phyloP scores from a whole-genome alignment of 2,113 vertebrate genomes.

The Cyanocitta stelleri region DNA sequence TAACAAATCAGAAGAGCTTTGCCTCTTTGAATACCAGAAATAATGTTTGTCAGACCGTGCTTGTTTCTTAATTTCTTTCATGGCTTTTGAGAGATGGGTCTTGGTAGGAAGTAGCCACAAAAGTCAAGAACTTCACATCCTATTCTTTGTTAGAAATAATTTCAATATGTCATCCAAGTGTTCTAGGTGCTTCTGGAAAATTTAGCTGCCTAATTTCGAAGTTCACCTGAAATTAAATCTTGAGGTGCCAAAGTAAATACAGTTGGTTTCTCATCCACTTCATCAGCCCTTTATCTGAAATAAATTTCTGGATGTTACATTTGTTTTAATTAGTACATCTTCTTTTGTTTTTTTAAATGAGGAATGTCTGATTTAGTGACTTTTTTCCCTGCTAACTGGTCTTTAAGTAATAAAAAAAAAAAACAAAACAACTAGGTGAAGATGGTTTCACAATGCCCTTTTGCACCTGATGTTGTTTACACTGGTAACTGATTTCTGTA shows the following conservation, averaged over 20 bases:
- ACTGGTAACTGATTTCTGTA: background rate
- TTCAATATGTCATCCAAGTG: background rate
- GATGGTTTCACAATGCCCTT: background rate
- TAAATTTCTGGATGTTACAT: background rate
- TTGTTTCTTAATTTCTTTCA: background rate
- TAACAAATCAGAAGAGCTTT: background rate
- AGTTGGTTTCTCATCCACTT: background rate
- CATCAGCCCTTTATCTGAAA: background rate
- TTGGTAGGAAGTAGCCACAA: background rate
- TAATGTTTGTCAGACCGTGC: background rate
- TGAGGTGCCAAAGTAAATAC: background rate
- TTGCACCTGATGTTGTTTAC: background rate
- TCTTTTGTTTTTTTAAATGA: background rate
- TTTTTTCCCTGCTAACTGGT: background rate
- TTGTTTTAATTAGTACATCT: background rate
- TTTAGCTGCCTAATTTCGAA: background rate
- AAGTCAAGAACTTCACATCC: background rate
- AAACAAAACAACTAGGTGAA: background rate
- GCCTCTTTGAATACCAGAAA: background rate
- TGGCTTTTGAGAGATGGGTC: background rate
- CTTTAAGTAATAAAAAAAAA: background rate
- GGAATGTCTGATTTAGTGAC: background rate
- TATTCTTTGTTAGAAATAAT: background rate
- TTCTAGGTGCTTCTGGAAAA: background rate
- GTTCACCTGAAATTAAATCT: background rate